Evolutionary conservation across 2,113 vertebrate genomes (phyloP), one percentile per base, ranked within the genome.

Genomic region (Columbina picui): DNA sequence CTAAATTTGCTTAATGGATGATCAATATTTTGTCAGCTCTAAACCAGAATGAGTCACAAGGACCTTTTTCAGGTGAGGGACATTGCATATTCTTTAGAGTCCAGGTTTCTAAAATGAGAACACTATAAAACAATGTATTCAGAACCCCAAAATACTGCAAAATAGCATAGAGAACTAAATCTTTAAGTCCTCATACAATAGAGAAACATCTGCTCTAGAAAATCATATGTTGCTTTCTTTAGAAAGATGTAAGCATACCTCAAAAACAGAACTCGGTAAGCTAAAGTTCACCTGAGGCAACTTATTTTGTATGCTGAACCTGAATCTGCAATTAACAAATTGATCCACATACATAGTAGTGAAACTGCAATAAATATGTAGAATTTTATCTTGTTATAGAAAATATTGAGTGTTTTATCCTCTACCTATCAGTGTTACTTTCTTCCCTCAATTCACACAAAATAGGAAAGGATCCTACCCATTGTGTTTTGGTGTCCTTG

Each of bases 21-120:
- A 90, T 96, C 78, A 77, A 79, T 95, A 91, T 74, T 83, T 55
- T 96, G 91, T 75, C 38, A 77, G 34, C 45, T 91, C 34, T 61
- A 70, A 87, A 79, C 17, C 14, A 74, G n/a, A 91, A 74, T 83
- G 34, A 55, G 25, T 80, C 41, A 89, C 27, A 69, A 29, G n/a
- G 36, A 89, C 53, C 17, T 73, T 87, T 79, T 69, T 73, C 53
- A 93, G n/a, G 10, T 80, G 59, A 83, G 36, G 6, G 16, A 3
- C 7, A 39, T 10, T 84, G 13, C 36, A 34, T 60, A 71, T 65
- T 71, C 30, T 84, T 82, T 49, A 64, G 36, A 56, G 27, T 8
- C 20, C 17, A 78, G 57, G 4, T 15, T 38, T 61, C 22, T 69
- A 45, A 85, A 84, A 79, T 69, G 7, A 60, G 20, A 89, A 53